Evolutionary conservation across 2,888 invertebrate species (phyloP), one percentile per base, ranked within the genome.

Genomic region (Leptinotarsa tumamoca): DNA sequence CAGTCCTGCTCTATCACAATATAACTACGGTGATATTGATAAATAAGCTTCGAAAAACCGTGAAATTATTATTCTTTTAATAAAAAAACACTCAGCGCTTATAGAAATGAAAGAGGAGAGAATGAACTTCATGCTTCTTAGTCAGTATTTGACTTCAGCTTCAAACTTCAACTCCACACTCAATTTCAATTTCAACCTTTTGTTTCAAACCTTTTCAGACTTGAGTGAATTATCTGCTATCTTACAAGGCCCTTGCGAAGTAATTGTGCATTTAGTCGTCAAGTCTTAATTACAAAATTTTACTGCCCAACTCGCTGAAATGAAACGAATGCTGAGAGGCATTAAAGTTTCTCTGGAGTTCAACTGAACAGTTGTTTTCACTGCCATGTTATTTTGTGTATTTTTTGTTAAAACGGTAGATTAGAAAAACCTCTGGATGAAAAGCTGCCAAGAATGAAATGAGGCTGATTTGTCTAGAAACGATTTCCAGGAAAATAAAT

Each of bases 261-360:
- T 63, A n/a, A 63, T 43, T 63, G 33, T 27, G 27, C 27, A 63
- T 33, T 27, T n/a, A 27, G 63, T 63, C 63, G 63, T 63, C 63
- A 63, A 63, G 63, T 63, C 43, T 63, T 33, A n/a, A 63, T 63
- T 63, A 63, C 63, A 43, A 18, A 17, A 63, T 63, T 63, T 63
- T 63, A 63, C 33, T 63, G 43, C 43, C 58, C 63, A 63, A 33
- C 43, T 63, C 43, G 3, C 63, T 43, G 63, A 63, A 27, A 63
- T 63, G 63, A 63, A 63, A 33, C 33, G 63, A 63, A 43, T 7
- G n/a, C 43, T 17, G 43, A 63, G 43, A 27, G 43, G 33, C 17
- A 27, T 63, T 63, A 13, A 27, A 63, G 63, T n/a, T 43, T 4
- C 43, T 14, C 63, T 3, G 27, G 10, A 63, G 63, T 63, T 63